These are phyloP conservation scores for Ochotona curzoniae DNA, from an alignment of 2,113 vertebrate species.

Conservation along the genomic window DNA sequence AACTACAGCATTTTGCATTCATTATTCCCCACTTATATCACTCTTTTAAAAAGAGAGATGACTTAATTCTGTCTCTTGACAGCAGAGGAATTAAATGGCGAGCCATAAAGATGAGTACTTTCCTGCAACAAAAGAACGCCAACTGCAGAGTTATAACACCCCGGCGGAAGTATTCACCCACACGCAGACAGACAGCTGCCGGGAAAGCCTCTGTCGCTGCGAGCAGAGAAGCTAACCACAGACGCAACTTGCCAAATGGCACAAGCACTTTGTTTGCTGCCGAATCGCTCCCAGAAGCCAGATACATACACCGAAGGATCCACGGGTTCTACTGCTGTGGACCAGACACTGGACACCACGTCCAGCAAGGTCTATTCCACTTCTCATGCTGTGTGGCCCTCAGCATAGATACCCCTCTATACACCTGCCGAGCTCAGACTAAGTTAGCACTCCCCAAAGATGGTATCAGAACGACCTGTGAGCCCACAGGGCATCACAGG, in stretches of 20 bases:
- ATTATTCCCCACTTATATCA: constrained; percentile 83
- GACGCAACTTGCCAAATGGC: neutral
- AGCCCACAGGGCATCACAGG: neutral
- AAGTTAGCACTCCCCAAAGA: accelerated
- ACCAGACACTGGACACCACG: accelerated
- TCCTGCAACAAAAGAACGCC: constrained; percentile 69
- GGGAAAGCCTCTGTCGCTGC: neutral
- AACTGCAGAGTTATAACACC: constrained; percentile 30
- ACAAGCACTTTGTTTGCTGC: neutral
- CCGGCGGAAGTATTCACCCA: neutral
- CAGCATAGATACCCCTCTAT: too few species aligned
- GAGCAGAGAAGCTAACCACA: neutral
- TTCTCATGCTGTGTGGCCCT: neutral
- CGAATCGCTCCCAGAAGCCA: neutral
- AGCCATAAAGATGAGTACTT: constrained; percentile 76
- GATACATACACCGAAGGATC: neutral
- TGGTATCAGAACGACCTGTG: neutral
- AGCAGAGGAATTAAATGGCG: constrained; percentile 80
- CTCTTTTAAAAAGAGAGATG: constrained; percentile 80
- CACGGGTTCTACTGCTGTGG: accelerated
- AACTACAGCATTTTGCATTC: constrained; percentile 86
- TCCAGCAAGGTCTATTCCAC: accelerated
- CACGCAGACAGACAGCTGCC: neutral
- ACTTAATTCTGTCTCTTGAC: constrained; percentile 84
- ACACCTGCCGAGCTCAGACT: neutral